Evolutionary conservation across 2,888 invertebrate species (phyloP), one percentile per base, ranked within the genome.

Genomic region (Nephrotoma guestfalica): DNA sequence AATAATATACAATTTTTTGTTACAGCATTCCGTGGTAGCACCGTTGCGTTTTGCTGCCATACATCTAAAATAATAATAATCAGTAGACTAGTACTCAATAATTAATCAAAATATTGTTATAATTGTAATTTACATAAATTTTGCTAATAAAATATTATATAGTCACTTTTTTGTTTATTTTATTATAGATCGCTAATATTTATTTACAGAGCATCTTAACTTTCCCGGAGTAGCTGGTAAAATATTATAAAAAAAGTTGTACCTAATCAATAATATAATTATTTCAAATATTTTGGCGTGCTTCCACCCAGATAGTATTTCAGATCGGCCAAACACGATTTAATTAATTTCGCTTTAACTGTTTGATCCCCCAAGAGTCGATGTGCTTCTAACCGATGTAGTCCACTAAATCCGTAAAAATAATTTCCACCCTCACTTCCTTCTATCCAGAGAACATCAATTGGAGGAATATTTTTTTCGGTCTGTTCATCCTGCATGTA

Each of bases 391-490:
- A 94, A 97, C 71, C 97, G 94, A 92, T 97, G 97, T 90, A 97
- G 97, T 15, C 97, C 97, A 42, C 97, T 97, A 91, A 97, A 97
- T 88, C 97, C 96, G 90, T 96, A 97, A 91, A 95, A 97, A 90
- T 97, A 97, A 92, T 97, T 93, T 0, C 97, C 97, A 18, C 97
- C 97, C 90, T 96, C 93, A 6, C 93, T 92, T 0, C 97, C 97
- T 88, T 92, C 94, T 87, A 97, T 95, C 97, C 97, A 97, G 40
- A 97, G 92, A 9, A 97, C 93, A 91, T 97, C 97, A 88, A 97
- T 95, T 0, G 97, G 97, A 2, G 97, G 97, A 6, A 97, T 96
- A 85, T 92, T 90, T 41, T 93, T 93, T 86, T 93, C 92, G 40
- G 93, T 93, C 86, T 93, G 92, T 86, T 94, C 93, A 91, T 94